These are phyloP conservation scores for Drosophila pseudotakahashii DNA, from an alignment of 2,888 invertebrate genomes.

Conservation along the genomic window DNA sequence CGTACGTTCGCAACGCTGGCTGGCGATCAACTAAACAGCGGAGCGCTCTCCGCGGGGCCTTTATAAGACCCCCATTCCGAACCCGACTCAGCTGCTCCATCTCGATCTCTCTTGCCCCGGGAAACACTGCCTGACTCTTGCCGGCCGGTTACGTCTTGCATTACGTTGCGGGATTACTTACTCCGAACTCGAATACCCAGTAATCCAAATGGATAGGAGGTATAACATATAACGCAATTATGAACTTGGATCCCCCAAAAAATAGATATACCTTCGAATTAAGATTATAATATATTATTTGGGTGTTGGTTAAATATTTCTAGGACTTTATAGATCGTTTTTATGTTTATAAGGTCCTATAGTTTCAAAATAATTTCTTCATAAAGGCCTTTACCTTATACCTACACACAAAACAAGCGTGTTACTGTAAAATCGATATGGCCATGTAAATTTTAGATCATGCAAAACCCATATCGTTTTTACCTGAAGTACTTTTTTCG, in stretches of 20 bases:
- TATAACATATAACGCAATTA: too few species aligned
- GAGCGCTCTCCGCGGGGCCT: constrained; percentile 59
- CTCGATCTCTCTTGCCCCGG: constrained; percentile 23
- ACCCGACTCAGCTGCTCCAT: constrained; percentile 51
- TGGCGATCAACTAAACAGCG: constrained; percentile 59
- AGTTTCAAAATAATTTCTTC: too few species aligned
- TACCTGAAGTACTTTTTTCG: too few species aligned
- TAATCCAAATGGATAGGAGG: background rate
- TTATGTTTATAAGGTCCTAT: too few species aligned
- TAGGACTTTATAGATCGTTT: too few species aligned
- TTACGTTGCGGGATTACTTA: constrained; percentile 6
- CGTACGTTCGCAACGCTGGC: constrained; percentile 56
- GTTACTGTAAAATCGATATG: too few species aligned
- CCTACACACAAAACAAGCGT: too few species aligned
- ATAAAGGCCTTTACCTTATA: too few species aligned
- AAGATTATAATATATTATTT: background rate
- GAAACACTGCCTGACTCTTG: constrained; percentile 12
- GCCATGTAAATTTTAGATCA: too few species aligned
- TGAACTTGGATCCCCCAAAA: background rate
- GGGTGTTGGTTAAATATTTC: too few species aligned
- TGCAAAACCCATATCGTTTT: too few species aligned
- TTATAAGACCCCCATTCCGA: constrained; percentile 59
- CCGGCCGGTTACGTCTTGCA: constrained; percentile 21
- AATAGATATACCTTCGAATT: background rate
- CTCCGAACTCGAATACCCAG: background rate